Evolutionary conservation across 2,797 vertebrate species (phyloP).

Genomic region (Molossus alvarezi): DNA sequence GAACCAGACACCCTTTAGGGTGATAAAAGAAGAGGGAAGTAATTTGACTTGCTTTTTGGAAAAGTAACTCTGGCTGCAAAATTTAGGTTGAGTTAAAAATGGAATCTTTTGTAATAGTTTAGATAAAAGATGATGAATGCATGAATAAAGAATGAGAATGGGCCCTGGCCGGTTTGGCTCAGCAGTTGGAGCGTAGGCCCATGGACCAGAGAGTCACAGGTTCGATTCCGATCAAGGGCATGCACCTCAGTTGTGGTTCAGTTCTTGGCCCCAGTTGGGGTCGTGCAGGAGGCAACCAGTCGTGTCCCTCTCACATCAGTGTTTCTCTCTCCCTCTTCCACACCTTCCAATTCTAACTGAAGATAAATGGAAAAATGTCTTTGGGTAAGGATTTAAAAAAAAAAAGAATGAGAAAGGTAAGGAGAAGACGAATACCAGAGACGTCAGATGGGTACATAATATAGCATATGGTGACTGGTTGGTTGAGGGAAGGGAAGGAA

Average conservation of each 20-base stretch:
- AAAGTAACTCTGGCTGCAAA: conserved; percentile 20
- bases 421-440: background rate
- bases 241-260: no score
- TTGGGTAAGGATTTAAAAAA: no score
- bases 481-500: background rate
- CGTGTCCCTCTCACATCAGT: no score
- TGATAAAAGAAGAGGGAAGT: background rate
- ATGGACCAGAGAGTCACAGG: no score
- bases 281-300: no score
- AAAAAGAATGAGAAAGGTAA: background rate
- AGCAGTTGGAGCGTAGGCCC: no score
- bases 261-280: no score
- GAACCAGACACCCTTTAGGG: background rate
- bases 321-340: no score
- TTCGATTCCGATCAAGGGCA: no score
- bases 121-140: background rate
- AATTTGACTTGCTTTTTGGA: conserved; percentile 30
- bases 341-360: no score
- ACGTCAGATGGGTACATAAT: background rate
- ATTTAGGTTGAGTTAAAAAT: background rate
- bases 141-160: background rate
- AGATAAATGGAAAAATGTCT: no score
- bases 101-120: background rate
- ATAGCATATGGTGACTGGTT: background rate
- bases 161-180: no score